Conservation (phyloP, 2,797 vertebrate species). For the Cyclura pinguis region DNA sequence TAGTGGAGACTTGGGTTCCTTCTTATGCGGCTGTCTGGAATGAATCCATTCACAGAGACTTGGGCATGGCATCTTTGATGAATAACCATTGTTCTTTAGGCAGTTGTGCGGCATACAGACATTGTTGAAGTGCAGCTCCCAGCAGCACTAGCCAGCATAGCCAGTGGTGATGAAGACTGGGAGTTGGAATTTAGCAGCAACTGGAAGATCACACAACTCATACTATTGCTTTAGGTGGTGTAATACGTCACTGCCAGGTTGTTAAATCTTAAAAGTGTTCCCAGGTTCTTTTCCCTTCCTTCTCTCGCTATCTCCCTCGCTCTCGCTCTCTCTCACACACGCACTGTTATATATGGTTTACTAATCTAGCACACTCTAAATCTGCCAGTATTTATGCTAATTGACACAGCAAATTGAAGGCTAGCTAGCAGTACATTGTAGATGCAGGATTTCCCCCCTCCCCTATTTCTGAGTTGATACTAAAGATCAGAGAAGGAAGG, state of each 20-base stretch:
- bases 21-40: conserved; percentile 12
- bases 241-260: conserved; percentile 65
- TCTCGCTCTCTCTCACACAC: too few relatives aligned
- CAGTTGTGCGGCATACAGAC: conserved; percentile 42
- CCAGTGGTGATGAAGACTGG: too few relatives aligned
- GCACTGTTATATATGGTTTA: too few relatives aligned
- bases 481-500: background rate
- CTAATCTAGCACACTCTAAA: background rate
- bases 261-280: conserved; percentile 59
- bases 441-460: background rate
- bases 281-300: conserved; percentile 21
- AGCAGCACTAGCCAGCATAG: too few relatives aligned
- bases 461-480: background rate
- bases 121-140: background rate
- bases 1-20: background rate
- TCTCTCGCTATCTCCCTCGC: too few relatives aligned
- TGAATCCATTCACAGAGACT: conserved; percentile 9
- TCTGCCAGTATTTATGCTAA: background rate
- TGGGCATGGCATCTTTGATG: conserved; percentile 36
- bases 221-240: conserved; percentile 29
- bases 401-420: background rate
- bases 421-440: background rate
- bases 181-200: too few relatives aligned
- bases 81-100: conserved; percentile 59
- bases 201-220: too few relatives aligned